Percentiles rank a stretch among this genome's conserved stretches.
phyloP scores from a whole-genome alignment of 2,888 invertebrate species.

The Cephus runcator region DNA sequence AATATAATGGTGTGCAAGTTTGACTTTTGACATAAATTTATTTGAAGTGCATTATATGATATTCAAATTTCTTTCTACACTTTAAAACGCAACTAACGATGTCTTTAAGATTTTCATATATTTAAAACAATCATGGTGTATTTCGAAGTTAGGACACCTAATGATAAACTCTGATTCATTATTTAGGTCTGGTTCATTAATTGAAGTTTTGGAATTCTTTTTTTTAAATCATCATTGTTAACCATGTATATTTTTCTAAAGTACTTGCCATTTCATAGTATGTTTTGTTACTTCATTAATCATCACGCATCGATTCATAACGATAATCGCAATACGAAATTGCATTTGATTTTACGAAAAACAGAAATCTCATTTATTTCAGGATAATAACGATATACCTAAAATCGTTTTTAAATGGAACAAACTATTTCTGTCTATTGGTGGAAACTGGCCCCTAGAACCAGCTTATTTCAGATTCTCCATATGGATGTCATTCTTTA shows the following conservation, averaged over 20 bases:
- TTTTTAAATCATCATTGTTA: background rate
- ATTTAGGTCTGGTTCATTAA: background rate
- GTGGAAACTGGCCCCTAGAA: slow-evolving; percentile 32
- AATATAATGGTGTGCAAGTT: background rate
- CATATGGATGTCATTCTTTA: slow-evolving; percentile 25
- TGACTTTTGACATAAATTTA: background rate
- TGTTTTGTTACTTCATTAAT: background rate
- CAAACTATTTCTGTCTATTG: slow-evolving; percentile 12
- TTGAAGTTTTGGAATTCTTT: background rate
- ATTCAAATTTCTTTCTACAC: no score
- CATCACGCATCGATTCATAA: background rate
- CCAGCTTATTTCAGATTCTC: slow-evolving; percentile 22
- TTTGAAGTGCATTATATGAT: background rate
- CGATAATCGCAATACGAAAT: background rate
- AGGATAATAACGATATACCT: background rate
- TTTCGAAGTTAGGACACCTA: background rate
- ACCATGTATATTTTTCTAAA: no score
- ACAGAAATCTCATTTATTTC: background rate
- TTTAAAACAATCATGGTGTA: background rate
- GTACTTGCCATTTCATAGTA: no score
- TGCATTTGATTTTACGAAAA: background rate
- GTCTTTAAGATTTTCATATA: background rate
- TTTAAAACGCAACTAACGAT: background rate
- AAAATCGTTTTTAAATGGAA: background rate
- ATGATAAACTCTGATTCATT: background rate